Evolutionary conservation across 2,888 invertebrate genomes (phyloP), one percentile per base, ranked within the genome.

Genomic region (Caenorhabditis sp.): DNA sequence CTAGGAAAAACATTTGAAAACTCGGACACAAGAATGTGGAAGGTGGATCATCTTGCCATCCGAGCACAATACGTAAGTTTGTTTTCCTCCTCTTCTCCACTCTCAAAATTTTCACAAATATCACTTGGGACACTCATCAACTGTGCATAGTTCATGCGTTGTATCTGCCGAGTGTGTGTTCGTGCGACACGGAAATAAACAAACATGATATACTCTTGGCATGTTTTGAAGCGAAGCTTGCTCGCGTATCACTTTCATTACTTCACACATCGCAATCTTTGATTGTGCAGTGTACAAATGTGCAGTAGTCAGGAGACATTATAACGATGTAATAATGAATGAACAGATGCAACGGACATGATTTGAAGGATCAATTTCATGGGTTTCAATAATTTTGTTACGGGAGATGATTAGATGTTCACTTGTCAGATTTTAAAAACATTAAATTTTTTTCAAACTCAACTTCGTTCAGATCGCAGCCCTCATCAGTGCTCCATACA

Each of bases 11-110:
- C 78, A 5, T 85, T 85, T 32, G 82, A 85, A 8, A 76, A 37
- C 8, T 85, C 85, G 20, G 85, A 85, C 44, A 82, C 84, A 15
- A 56, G 82, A 35, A 84, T 85, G 60, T 85, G 85, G 85, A 80
- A 71, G 35, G 70, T 85, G 24, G 79, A 85, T 68, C 84, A 85
- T 61, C 35, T 51, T 3, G 53, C 72, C 4, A 70, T 84, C 6
- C 56, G 65, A 15, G 67, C 84, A 18, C 84, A 85, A 84, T 85
- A 85, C 64, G 85, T 85, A 60, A 70, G 79, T 76, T 71, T 67
- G 76, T 58, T 62, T 62, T 71, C 28, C n/a, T n/a, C 37, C 3
- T 56, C 56, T 32, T 62, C 72, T 72, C 56, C 40, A 62, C 51
- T 58, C 58, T 58, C 58, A 69, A 60, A 47, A 71, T 44, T n/a